These are phyloP conservation scores for Clarias macrocephalus DNA, from an alignment of 2,113 vertebrate genomes.

Conservation along the genomic window DNA sequence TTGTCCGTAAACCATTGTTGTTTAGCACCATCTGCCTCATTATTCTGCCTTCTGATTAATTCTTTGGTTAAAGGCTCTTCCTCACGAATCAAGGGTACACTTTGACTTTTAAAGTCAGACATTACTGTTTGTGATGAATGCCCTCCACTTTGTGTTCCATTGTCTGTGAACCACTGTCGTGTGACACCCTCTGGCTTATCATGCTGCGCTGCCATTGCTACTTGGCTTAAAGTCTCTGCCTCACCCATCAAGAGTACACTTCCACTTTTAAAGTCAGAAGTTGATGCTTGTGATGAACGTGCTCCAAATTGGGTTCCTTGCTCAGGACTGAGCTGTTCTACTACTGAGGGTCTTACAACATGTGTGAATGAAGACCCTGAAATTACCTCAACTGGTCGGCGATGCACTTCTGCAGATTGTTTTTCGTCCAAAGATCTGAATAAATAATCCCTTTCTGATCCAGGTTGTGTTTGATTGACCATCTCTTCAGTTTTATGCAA, in stretches of 20 bases:
- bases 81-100: neutral
- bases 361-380: constrained; percentile 41
- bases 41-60: constrained; percentile 54
- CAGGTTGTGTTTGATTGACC: neutral
- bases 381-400: neutral
- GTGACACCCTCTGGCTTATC: constrained; percentile 52
- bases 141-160: neutral
- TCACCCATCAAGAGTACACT: neutral
- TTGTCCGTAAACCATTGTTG: constrained; percentile 45
- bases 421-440: neutral
- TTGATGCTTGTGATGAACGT: neutral
- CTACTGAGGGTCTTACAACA: constrained; percentile 54
- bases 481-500: neutral
- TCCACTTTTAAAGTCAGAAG: constrained; percentile 35
- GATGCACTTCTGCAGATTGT: neutral
- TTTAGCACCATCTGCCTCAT: constrained; percentile 52
- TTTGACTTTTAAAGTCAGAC: constrained; percentile 31
- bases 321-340: constrained; percentile 30
- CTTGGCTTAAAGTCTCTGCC: constrained; percentile 59
- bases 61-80: constrained; percentile 61
- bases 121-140: neutral
- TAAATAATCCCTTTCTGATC: neutral
- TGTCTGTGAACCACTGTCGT: constrained; percentile 45
- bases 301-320: neutral
- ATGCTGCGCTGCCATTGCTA: constrained; percentile 57